Conservation (phyloP, 2,888 invertebrate genomes). For the Sinodicranocentrus sp. region DNA sequence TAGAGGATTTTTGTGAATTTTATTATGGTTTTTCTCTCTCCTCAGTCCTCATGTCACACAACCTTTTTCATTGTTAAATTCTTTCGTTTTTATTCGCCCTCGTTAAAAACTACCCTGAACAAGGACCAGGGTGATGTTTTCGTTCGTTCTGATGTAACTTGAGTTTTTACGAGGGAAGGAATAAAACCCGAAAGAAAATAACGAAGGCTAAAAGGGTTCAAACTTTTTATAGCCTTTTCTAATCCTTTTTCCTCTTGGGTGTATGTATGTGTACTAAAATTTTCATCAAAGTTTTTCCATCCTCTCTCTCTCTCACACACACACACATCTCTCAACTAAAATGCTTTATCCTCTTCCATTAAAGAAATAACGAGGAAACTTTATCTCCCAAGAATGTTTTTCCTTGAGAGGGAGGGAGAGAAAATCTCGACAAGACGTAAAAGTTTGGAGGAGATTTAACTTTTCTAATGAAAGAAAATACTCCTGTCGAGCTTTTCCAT, state of each 20-base stretch:
- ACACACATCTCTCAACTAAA: conserved; percentile 23
- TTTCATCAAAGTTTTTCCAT: conserved; percentile 55
- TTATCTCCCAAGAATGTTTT: conserved; percentile 39
- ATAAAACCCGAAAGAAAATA: background rate
- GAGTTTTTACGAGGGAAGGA: no score
- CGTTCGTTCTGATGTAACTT: no score
- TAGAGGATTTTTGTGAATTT: no score
- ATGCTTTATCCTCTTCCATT: conserved; percentile 38
- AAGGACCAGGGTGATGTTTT: no score
- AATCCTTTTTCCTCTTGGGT: conserved; percentile 52
- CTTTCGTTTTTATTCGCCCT: no score
- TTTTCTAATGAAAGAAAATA: conserved; percentile 49
- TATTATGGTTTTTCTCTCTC: no score
- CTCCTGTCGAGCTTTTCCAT: background rate
- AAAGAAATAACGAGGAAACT: conserved; percentile 46
- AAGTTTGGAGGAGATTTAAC: conserved; percentile 43
- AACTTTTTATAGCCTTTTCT: conserved; percentile 51
- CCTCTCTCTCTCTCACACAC: no score
- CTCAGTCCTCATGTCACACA: no score
- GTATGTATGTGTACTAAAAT: no score
- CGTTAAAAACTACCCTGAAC: no score
- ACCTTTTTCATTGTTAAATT: no score
- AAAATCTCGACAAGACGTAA: conserved; percentile 20
- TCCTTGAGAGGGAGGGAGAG: conserved; percentile 8
- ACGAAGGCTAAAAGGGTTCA: background rate